phyloP scores from a whole-genome alignment of 2,888 invertebrate species.

The Kuschelorhynchus macadamiae region DNA sequence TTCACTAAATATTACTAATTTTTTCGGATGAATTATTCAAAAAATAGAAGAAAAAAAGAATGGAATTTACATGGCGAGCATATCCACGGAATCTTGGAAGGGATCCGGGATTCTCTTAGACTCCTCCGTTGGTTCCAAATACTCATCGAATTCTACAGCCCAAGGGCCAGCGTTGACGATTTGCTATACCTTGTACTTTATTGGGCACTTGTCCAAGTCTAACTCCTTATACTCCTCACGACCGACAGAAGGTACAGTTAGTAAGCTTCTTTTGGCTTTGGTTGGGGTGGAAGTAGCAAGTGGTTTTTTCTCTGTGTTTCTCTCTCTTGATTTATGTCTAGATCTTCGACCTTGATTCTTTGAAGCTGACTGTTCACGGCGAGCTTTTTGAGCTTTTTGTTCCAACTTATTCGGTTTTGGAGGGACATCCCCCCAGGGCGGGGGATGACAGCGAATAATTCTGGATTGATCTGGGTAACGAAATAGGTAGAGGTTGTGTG shows the following conservation, averaged over 20 bases:
- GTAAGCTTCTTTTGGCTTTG: slow-evolving; percentile 28
- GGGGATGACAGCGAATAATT: slow-evolving; percentile 37
- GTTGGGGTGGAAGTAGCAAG: background rate
- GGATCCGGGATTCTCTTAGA: slow-evolving; percentile 35
- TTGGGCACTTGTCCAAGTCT: slow-evolving; percentile 24
- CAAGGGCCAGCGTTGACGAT: slow-evolving; percentile 43
- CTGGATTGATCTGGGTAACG: slow-evolving; percentile 42
- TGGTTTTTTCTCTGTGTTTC: too few relatives aligned
- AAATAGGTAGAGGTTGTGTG: slow-evolving; percentile 2
- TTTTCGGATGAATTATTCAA: too few relatives aligned
- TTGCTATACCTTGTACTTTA: slow-evolving; percentile 37
- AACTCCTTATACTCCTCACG: slow-evolving; percentile 9
- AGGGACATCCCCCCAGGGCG: slow-evolving; percentile 40
- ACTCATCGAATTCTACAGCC: slow-evolving; percentile 47
- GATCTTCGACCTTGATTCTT: background rate
- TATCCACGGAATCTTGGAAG: slow-evolving; percentile 48
- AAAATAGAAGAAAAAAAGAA: too few relatives aligned
- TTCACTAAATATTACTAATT: too few relatives aligned
- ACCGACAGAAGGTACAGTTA: slow-evolving; percentile 9
- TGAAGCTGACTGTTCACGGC: background rate
- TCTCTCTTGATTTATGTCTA: background rate
- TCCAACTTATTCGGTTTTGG: slow-evolving; percentile 9
- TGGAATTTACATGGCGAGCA: slow-evolving; percentile 52
- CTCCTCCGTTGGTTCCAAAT: slow-evolving; percentile 25
- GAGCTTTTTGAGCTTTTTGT: slow-evolving; percentile 6